Conservation (phyloP, 2,888 invertebrate genomes). For the Danaus chrysippus region DNA sequence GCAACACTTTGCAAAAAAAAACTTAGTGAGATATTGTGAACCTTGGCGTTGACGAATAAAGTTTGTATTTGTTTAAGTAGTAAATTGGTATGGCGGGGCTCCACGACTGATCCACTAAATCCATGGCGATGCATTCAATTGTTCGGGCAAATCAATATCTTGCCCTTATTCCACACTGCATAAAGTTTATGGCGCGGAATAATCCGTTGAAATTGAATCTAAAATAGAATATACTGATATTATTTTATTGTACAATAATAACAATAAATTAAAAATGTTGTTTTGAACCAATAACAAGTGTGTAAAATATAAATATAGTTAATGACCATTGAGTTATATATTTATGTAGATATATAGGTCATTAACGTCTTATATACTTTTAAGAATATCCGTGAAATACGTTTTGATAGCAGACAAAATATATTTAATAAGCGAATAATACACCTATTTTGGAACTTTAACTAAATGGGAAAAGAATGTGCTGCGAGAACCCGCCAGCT, state of each 20-base stretch:
- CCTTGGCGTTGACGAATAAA: not conserved
- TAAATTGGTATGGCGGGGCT: slow-evolving; percentile 17
- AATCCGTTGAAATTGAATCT: slow-evolving; percentile 11
- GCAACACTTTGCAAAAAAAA: slow-evolving; percentile 13
- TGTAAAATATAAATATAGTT: no score
- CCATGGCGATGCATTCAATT: slow-evolving; percentile 38
- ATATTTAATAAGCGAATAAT: not conserved
- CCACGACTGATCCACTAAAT: slow-evolving; percentile 33
- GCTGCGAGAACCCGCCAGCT: slow-evolving; percentile 32
- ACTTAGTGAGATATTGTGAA: slow-evolving; percentile 20
- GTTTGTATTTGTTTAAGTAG: not conserved
- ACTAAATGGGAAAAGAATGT: not conserved
- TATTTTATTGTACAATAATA: not conserved
- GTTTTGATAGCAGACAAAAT: no score
- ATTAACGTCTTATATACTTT: no score
- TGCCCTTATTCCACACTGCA: slow-evolving; percentile 7
- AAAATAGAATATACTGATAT: slow-evolving; percentile 9
- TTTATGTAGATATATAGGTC: no score
- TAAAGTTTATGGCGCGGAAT: slow-evolving; percentile 14
- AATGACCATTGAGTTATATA: no score
- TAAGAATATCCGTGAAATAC: no score
- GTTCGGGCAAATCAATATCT: slow-evolving; percentile 32
- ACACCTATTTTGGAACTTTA: not conserved
- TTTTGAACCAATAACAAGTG: no score
- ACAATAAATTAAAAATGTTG: no score